Base-by-base conservation (phyloP, 2,113 vertebrate genomes). In the Boleophthalmus pectinirostris region DNA sequence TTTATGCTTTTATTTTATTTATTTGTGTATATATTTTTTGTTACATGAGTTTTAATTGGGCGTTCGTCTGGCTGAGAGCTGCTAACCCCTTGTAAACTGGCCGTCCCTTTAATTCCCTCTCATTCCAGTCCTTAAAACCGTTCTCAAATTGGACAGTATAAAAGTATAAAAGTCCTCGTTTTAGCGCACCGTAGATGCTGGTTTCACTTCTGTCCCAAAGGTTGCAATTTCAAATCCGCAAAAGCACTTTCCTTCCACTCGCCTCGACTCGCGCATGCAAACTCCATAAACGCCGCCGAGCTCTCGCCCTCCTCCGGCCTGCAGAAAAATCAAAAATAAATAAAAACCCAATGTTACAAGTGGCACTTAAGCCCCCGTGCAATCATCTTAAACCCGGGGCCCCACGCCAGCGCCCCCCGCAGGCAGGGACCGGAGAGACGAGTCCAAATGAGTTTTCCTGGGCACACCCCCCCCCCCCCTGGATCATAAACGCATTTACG, bases 401-500 rank as follows among this genome's bases (percentile, higher is more conserved):
- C 29, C 66, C 8, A 0, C 72, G 7, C 0, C 67, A 11, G 0
- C 74, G 46, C 12, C 54, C 12, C 54, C 69, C 63, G 73, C 60
- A 13, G 74, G 57, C 74, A 43, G 38, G 10, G 38, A 43, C 38
- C 38, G 38, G 38, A 43, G 38, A 73, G 7, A 69, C 72, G 60
- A 43, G 58, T 68, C 72, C 21, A 66, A 84, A 86, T 85, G 69
- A 85, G 77, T 80, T 88, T 88, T 77, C 66, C 83, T 81, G 64
- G 75, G 66, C 69, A 4, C 67, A 38, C 16, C 25, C 75, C 75
- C 73, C n/a, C 69, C 79, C 71, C 83, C 84, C 86, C 86, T n/a
- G 74, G 80, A 88, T 89, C 84, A 80, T 81, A 89, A 90, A 89
- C 74, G 78, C 66, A 90, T 82, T 85, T 92, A 83, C 82, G 23